Conservation (phyloP, 2,113 vertebrate species). For the Saccopteryx leptura region DNA sequence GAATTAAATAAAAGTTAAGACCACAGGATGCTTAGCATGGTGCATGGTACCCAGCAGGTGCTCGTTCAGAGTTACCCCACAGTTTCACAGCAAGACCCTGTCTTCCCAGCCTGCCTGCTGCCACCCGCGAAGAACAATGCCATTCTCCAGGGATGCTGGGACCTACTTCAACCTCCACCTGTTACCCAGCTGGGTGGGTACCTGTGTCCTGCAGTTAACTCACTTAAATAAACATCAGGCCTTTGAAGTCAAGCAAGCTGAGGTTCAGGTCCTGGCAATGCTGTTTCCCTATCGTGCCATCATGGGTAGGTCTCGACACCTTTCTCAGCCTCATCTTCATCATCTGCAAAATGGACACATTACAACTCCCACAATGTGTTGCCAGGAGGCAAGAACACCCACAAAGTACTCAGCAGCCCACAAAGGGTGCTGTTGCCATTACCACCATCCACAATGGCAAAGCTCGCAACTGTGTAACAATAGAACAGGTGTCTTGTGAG, state of each 20-base stretch:
- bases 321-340: background rate
- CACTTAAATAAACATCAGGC: background rate
- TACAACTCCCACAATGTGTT: background rate
- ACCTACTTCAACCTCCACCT: background rate
- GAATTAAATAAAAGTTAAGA: background rate
- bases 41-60: accelerated
- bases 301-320: background rate
- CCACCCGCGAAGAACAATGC: background rate
- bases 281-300: background rate
- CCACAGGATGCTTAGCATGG: background rate
- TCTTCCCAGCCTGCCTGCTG: background rate
- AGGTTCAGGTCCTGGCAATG: background rate
- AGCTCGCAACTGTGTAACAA: background rate
- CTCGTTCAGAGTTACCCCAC: background rate
- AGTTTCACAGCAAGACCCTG: background rate
- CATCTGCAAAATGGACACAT: too few species aligned
- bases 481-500: background rate
- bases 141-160: background rate
- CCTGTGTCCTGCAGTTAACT: background rate
- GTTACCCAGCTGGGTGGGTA: too few species aligned
- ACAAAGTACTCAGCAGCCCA: background rate
- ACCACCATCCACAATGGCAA: background rate
- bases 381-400: background rate
- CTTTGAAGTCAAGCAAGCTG: background rate
- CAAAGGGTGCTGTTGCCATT: too few species aligned